A percentile compares a stretch with the other conserved stretches of the same genome.
Conservation (phyloP, 2,797 vertebrate species). For the Lemur catta region DNA sequence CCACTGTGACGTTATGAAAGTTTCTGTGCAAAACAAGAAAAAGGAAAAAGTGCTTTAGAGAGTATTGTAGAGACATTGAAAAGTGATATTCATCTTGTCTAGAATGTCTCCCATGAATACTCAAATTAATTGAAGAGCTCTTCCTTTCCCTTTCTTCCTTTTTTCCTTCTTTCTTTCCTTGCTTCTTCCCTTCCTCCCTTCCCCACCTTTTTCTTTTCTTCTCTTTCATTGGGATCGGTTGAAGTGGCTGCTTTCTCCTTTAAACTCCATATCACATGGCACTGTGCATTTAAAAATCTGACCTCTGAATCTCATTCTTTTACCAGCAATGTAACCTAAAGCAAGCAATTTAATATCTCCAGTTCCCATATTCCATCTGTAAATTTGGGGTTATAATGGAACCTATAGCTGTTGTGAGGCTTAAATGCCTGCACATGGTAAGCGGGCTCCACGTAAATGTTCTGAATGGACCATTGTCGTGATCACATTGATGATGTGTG, state of each 20-base stretch:
- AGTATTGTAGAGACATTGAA: background rate
- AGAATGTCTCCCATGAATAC: background rate
- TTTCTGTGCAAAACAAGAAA: background rate
- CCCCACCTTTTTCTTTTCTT: no score
- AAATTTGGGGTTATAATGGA: background rate
- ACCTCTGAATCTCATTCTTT: background rate
- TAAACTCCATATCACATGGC: background rate
- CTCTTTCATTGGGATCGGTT: no score
- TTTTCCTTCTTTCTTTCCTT: no score
- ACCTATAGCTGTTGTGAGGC: background rate
- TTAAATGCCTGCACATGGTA: background rate
- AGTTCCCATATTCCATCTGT: background rate
- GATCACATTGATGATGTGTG: background rate
- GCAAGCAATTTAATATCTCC: background rate
- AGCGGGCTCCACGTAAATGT: background rate
- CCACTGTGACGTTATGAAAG: background rate
- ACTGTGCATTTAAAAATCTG: background rate
- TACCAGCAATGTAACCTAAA: background rate
- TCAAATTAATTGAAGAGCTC: no score
- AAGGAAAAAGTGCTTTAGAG: background rate
- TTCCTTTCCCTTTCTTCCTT: background rate
- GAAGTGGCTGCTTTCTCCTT: background rate
- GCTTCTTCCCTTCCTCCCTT: fast-evolving
- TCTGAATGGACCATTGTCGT: background rate
- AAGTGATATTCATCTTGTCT: no score